Evolutionary conservation across 2,888 invertebrate species (phyloP).

Genomic region (Agrotis exclamationis): DNA sequence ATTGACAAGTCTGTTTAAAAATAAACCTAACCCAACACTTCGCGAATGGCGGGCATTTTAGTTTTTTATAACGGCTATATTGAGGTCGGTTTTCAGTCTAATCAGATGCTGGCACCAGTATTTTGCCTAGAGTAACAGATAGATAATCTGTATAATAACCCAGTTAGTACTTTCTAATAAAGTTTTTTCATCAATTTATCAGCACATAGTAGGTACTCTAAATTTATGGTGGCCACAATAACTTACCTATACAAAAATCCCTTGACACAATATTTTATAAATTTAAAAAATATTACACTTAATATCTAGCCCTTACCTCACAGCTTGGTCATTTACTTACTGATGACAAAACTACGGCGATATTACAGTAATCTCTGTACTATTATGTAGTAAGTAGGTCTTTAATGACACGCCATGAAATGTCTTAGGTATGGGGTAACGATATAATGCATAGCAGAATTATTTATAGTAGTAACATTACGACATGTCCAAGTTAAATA

Average conservation of each 20-base stretch:
- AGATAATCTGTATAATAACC: no score
- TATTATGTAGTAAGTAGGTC: conserved; percentile 40
- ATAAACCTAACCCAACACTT: no score
- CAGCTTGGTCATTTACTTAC: neutral
- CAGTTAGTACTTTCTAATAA: no score
- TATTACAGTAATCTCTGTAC: conserved; percentile 30
- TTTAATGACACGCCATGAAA: conserved; percentile 17
- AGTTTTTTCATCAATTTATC: no score
- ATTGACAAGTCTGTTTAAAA: no score
- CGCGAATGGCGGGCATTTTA: no score
- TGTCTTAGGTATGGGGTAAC: conserved; percentile 14
- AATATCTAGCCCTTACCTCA: conserved; percentile 1
- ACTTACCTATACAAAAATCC: neutral
- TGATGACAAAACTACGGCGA: conserved; percentile 34
- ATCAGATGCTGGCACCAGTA: no score
- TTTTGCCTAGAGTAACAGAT: no score
- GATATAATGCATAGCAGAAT: conserved; percentile 34
- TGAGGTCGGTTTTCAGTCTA: no score
- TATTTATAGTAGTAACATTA: neutral
- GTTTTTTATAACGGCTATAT: no score
- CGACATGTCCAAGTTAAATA: neutral
- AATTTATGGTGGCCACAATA: no score
- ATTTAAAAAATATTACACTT: neutral
- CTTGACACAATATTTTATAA: neutral
- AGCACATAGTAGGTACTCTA: no score